Evolutionary conservation across 1,140 invertebrate species (phyloP).

Genomic region (Neotoxoptera formosana): DNA sequence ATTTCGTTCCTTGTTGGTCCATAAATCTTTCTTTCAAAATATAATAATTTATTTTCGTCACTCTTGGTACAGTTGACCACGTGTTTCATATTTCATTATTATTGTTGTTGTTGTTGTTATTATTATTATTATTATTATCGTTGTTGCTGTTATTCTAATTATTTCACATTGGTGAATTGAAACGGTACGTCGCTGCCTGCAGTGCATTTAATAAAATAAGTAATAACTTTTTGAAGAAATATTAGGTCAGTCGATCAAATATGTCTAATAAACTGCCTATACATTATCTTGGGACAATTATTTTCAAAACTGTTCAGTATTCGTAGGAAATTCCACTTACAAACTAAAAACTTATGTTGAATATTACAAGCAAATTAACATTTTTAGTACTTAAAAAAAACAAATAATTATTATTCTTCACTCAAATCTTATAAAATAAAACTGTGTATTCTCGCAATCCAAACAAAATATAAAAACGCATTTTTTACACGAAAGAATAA

Average conservation of each 20-base stretch:
- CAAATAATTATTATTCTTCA: background rate
- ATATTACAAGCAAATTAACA: background rate
- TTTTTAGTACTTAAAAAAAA: background rate
- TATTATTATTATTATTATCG: too few species aligned
- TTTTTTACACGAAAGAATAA: background rate
- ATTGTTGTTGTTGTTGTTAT: background rate
- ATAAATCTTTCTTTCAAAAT: too few species aligned
- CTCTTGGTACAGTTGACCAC: too few species aligned
- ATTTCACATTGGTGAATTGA: background rate
- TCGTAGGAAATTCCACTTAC: background rate
- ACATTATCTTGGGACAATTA: background rate
- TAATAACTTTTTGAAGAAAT: background rate
- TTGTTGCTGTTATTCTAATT: background rate
- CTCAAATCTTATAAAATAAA: background rate
- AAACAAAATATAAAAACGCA: background rate
- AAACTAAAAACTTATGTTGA: background rate
- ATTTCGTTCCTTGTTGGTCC: too few species aligned
- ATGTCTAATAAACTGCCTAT: background rate
- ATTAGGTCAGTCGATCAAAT: background rate
- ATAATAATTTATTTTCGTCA: too few species aligned
- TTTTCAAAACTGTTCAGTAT: background rate
- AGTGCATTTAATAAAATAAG: background rate
- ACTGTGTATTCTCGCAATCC: background rate
- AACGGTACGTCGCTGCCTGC: background rate
- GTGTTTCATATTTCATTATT: background rate